Evolutionary conservation across 2,113 vertebrate species (phyloP).

Genomic region (Sciurus niger): DNA sequence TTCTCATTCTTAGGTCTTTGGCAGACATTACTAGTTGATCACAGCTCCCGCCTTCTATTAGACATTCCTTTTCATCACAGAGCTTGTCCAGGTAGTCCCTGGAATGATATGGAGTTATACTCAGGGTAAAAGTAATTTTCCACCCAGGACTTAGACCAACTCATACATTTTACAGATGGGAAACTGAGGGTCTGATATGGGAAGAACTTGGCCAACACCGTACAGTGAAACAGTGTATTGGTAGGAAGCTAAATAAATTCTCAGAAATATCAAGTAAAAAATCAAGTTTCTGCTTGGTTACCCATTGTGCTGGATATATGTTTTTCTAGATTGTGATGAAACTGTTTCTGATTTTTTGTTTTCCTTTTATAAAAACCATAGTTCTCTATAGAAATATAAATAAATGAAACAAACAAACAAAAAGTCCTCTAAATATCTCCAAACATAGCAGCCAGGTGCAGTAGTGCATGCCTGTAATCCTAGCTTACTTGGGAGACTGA

Average conservation of each 20-base stretch:
- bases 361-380: not conserved
- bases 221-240: not conserved
- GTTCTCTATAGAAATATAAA: conserved; percentile 53
- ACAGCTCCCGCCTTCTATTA: not conserved
- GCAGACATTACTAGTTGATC: not conserved
- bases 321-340: not conserved
- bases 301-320: not conserved
- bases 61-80: not conserved
- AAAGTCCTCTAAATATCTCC: not conserved
- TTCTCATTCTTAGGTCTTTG: not conserved
- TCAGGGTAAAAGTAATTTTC: not conserved
- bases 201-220: not conserved
- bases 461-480: no score
- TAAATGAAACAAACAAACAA: not conserved
- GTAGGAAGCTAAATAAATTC: not conserved
- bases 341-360: not conserved
- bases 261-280: conserved; percentile 21
- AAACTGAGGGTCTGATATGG: not conserved
- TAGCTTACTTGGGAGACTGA: no score
- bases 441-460: not conserved
- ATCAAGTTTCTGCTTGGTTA: not conserved
- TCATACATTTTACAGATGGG: not conserved
- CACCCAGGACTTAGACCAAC: not conserved
- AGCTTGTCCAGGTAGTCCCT: not conserved
- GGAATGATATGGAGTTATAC: not conserved